A percentile compares a stretch with the other conserved stretches of the same genome.
Evolutionary conservation across 1,140 invertebrate species (phyloP).

Genomic region (Cydia strobilella): DNA sequence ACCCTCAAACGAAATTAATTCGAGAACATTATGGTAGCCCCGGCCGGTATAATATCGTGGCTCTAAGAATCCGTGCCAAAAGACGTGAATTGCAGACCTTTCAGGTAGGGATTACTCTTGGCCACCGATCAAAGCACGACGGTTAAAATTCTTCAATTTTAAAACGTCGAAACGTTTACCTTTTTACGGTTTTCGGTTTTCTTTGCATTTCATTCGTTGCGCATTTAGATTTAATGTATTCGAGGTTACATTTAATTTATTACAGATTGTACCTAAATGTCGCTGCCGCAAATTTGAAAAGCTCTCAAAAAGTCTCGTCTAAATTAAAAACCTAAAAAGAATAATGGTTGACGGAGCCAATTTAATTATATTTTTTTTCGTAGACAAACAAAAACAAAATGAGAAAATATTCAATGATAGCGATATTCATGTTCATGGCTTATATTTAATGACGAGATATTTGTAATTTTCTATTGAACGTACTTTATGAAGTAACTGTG

Average conservation of each 20-base stretch:
- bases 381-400: too few relatives aligned
- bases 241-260: constrained; percentile 7
- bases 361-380: too few relatives aligned
- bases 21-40: background rate
- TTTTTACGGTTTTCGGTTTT: constrained; percentile 61
- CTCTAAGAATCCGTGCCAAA: constrained; percentile 63
- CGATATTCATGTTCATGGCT: too few relatives aligned
- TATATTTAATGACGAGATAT: too few relatives aligned
- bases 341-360: too few relatives aligned
- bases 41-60: constrained; percentile 17
- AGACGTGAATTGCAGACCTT: constrained; percentile 62
- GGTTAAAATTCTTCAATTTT: constrained; percentile 29
- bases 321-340: too few relatives aligned
- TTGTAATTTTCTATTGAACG: too few relatives aligned
- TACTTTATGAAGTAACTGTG: too few relatives aligned
- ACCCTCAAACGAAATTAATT: background rate
- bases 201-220: constrained; percentile 53
- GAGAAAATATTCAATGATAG: too few relatives aligned
- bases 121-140: constrained; percentile 60
- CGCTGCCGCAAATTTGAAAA: constrained; percentile 10
- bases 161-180: constrained; percentile 57
- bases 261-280: background rate
- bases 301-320: background rate
- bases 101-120: constrained; percentile 73
- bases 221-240: constrained; percentile 23